These are phyloP conservation scores for Parazoanthus darwini DNA, from an alignment of 92 coral and sea anemone species.

Conservation along the genomic window DNA sequence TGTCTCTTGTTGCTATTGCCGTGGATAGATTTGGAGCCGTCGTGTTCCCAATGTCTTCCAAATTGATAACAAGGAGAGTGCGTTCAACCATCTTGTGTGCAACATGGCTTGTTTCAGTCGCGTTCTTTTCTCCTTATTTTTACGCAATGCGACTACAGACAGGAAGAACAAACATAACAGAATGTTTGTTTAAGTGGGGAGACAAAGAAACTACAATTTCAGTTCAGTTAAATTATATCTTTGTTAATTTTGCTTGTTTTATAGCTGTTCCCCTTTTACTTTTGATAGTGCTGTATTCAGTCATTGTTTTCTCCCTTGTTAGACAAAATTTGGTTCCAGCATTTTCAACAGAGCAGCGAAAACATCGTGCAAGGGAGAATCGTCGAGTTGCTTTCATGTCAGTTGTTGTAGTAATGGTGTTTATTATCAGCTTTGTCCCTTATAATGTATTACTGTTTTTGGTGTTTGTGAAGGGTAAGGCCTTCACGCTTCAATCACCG, in stretches of 20 bases:
- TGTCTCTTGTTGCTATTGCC: slow-evolving; percentile 28
- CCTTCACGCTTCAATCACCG: background rate
- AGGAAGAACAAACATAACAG: background rate
- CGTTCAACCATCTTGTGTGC: slow-evolving; percentile 16
- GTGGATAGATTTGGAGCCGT: slow-evolving; percentile 39
- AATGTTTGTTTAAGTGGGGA: slow-evolving; percentile 23
- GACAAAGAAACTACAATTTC: background rate
- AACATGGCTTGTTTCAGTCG: slow-evolving; percentile 8
- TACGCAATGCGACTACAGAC: slow-evolving; percentile 19
- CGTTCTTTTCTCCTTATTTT: slow-evolving; percentile 24
- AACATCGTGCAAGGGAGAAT: slow-evolving; percentile 3
- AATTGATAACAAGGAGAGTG: slow-evolving; percentile 1
- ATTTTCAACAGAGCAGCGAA: slow-evolving; percentile 10
- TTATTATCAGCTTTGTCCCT: slow-evolving; percentile 4
- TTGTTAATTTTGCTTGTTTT: slow-evolving; percentile 31
- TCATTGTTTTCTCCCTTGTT: slow-evolving; percentile 1
- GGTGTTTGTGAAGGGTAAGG: background rate
- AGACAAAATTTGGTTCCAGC: background rate
- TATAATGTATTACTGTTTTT: background rate
- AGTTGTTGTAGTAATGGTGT: slow-evolving; percentile 1
- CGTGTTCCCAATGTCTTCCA: too few relatives aligned
- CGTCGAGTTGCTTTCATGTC: slow-evolving; percentile 11
- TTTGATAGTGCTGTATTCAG: background rate
- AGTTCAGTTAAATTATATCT: background rate
- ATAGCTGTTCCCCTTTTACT: slow-evolving; percentile 9